These are phyloP conservation scores for Myripristis jacobus DNA, from an alignment of 2,797 vertebrate genomes.

Conservation along the genomic window DNA sequence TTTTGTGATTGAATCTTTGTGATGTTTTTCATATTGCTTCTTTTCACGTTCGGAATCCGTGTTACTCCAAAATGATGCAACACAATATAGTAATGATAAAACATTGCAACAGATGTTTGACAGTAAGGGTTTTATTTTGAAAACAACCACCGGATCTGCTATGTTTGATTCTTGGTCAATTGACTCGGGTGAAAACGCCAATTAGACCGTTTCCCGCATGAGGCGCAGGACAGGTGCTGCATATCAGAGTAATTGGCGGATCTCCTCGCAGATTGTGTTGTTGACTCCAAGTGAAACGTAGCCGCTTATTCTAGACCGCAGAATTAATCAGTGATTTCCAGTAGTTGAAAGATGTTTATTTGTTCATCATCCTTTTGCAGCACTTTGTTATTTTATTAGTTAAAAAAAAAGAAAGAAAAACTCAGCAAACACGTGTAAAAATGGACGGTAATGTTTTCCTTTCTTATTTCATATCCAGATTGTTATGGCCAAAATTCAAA, in stretches of 20 bases:
- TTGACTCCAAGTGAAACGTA: conserved; percentile 6
- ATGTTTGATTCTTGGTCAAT: too few relatives aligned
- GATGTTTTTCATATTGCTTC: too few relatives aligned
- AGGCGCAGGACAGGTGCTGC: conserved; percentile 55
- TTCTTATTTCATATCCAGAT: background rate
- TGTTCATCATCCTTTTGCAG: conserved; percentile 13
- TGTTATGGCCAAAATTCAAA: background rate
- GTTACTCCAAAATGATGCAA: too few relatives aligned
- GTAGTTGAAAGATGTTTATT: conserved; percentile 34
- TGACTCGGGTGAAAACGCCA: too few relatives aligned
- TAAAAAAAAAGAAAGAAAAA: too few relatives aligned
- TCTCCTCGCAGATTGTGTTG: conserved; percentile 16
- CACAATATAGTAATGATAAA: too few relatives aligned
- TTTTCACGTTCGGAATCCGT: too few relatives aligned
- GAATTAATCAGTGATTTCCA: conserved; percentile 12
- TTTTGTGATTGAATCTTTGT: too few relatives aligned
- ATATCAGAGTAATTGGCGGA: conserved; percentile 60
- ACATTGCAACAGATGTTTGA: too few relatives aligned
- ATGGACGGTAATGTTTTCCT: conserved; percentile 77
- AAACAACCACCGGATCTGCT: too few relatives aligned
- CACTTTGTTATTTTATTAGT: conserved; percentile 62
- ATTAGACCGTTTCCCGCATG: conserved; percentile 3
- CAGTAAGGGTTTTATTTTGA: too few relatives aligned
- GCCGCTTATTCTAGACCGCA: conserved; percentile 7
- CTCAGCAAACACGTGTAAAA: conserved; percentile 48